Evolutionary conservation across 2,888 invertebrate species (phyloP).

Genomic region (Plagodis dolabraria): DNA sequence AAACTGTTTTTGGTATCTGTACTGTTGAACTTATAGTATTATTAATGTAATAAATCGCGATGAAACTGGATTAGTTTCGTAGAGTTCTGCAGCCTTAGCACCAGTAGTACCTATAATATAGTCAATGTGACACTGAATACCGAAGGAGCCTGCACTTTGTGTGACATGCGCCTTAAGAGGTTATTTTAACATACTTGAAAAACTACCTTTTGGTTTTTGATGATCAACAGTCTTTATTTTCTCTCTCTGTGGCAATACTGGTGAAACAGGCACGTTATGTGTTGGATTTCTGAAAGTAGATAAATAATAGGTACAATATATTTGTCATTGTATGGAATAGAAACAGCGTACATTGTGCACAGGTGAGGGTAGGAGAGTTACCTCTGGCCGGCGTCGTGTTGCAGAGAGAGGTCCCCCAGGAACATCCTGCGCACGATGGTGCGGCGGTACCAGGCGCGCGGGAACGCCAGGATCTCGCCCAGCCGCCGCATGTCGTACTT

Average conservation of each 20-base stretch:
- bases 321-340: too few species aligned
- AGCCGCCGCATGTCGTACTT: conserved; percentile 99
- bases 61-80: too few species aligned
- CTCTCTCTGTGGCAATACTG: conserved; percentile 75
- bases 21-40: too few species aligned
- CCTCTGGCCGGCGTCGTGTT: conserved; percentile 42
- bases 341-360: too few species aligned
- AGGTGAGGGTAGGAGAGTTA: neutral
- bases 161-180: too few species aligned
- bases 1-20: too few species aligned
- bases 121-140: too few species aligned
- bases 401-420: conserved; percentile 94
- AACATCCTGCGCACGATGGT: conserved; percentile 96
- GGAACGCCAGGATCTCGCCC: conserved; percentile 98
- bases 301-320: neutral
- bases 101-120: too few species aligned
- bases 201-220: conserved; percentile 68
- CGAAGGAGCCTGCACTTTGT: too few species aligned
- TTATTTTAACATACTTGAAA: too few species aligned
- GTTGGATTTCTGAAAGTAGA: conserved; percentile 49
- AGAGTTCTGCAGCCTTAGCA: too few species aligned
- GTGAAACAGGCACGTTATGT: conserved; percentile 65
- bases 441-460: conserved; percentile 99
- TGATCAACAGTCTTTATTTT: conserved; percentile 71
- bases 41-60: too few species aligned